Percentiles rank a stretch among this genome's conserved stretches.
Conservation (phyloP, 2,113 vertebrate genomes). For the Ovibos moschatus region DNA sequence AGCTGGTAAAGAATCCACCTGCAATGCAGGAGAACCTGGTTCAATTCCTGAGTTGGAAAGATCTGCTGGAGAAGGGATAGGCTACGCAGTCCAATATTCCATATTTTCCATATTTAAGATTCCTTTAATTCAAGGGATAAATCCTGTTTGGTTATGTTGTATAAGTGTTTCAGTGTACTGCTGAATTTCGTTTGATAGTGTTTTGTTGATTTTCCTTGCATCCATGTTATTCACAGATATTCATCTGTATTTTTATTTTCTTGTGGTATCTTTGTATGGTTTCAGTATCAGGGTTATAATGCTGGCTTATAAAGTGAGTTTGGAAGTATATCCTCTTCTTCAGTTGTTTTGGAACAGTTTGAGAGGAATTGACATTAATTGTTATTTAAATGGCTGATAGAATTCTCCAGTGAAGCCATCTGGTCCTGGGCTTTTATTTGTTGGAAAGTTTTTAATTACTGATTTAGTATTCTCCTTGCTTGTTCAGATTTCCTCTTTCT, state of each 20-base stretch:
- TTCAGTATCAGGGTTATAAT: not conserved
- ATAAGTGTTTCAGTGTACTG: not conserved
- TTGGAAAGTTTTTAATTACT: not conserved
- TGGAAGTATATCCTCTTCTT: not conserved
- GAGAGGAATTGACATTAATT: not conserved
- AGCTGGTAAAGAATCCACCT: not conserved
- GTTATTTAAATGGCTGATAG: constrained; percentile 4
- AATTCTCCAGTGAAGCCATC: not conserved
- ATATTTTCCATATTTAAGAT: not conserved
- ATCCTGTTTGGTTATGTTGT: not conserved
- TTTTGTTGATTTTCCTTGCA: not conserved
- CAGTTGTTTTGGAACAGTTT: not conserved
- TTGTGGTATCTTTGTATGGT: not conserved
- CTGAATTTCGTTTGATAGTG: not conserved
- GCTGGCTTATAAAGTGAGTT: not conserved
- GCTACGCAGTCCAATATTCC: not conserved
- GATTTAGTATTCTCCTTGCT: not conserved
- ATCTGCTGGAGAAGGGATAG: not conserved
- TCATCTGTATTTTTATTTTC: not conserved
- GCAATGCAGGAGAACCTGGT: not conserved
- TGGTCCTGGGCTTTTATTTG: not conserved
- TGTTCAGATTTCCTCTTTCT: not conserved
- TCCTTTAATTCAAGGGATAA: not conserved
- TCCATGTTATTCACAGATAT: not conserved
- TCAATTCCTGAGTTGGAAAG: not conserved